Base-by-base conservation (phyloP, 2,888 invertebrate species). In the Ornithoptera priamus region DNA sequence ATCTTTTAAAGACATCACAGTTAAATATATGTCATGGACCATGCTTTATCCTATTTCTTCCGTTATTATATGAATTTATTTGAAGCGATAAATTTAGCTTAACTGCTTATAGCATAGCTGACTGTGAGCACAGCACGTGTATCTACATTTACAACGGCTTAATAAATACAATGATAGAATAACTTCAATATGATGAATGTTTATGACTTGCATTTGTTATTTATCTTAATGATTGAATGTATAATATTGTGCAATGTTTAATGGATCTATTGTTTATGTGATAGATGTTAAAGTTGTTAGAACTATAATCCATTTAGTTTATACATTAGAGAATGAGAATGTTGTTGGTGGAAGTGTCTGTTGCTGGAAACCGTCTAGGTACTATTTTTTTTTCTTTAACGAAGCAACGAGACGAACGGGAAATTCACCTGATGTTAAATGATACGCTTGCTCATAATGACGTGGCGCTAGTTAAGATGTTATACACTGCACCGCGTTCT, bases 151-250 rank as follows among this genome's bases (percentile, higher is more conserved):
- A 30, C 42, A 30, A 24, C 3, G 15, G 12, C n/a, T 59, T 42
- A 63, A 59, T 22, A 46, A 22, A 24, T 50, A 58, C 22, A 15
- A 46, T 24, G 1, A 6, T 8, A 1, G 36, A 15, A 60, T 64
- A 7, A 30, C 10, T 36, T 22, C 53, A 53, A 63, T 50, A 8
- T n/a, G 56, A 17, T 53, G 20, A 17, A n/a, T 56, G 62, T 58
- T 56, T 36, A 69, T 69, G 65, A 69, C 69, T 69, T 69, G 69
- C 69, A 65, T 61, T 62, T 46, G 24, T n/a, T 46, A 58, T n/a
- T n/a, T 53, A 36, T n/a, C 42, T 46, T 20, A 36, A 50, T 62
- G 46, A 42, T 65, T 46, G 64, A 69, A 61, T 62, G 15, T 59
- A n/a, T 24, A 7, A 64, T 65, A 30, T 69, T 65, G 61, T 65